A percentile compares a stretch with the other conserved stretches of the same genome.
phyloP scores from a whole-genome alignment of 2,797 vertebrate genomes.

The Carduelis carduelis region DNA sequence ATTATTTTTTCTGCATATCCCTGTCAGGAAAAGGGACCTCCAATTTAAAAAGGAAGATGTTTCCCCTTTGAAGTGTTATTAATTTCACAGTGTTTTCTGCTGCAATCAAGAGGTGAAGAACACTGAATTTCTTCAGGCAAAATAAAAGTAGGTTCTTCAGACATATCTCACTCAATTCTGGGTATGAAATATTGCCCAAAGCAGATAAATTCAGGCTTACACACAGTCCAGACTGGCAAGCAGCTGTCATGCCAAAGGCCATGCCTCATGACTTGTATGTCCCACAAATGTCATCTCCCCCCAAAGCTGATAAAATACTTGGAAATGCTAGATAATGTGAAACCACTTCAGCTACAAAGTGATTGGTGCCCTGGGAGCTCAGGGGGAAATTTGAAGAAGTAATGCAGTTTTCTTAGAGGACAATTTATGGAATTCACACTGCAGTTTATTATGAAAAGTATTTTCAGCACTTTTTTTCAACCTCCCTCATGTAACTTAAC shows the following conservation, averaged over 20 bases:
- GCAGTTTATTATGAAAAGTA: not conserved
- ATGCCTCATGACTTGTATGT: not conserved
- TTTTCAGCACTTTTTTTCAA: not conserved
- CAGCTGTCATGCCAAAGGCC: not conserved
- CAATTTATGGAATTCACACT: not conserved
- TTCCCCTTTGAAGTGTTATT: not conserved
- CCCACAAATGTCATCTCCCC: not conserved
- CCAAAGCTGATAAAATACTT: not conserved
- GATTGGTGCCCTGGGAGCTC: not conserved
- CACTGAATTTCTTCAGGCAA: not conserved
- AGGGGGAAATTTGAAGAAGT: not conserved
- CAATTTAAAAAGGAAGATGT: not conserved
- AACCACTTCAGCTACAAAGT: not conserved
- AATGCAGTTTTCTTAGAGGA: not conserved
- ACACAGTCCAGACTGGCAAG: not conserved
- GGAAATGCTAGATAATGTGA: not conserved
- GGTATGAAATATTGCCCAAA: not conserved
- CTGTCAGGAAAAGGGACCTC: not conserved
- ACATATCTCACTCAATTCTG: not conserved
- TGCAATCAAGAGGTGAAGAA: not conserved
- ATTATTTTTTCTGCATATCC: not conserved
- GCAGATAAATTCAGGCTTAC: not conserved
- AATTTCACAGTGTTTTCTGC: not conserved
- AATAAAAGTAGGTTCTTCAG: not conserved
- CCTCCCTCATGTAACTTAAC: not conserved